phyloP scores from a whole-genome alignment of 2,797 vertebrate genomes.

The Paguma larvata region DNA sequence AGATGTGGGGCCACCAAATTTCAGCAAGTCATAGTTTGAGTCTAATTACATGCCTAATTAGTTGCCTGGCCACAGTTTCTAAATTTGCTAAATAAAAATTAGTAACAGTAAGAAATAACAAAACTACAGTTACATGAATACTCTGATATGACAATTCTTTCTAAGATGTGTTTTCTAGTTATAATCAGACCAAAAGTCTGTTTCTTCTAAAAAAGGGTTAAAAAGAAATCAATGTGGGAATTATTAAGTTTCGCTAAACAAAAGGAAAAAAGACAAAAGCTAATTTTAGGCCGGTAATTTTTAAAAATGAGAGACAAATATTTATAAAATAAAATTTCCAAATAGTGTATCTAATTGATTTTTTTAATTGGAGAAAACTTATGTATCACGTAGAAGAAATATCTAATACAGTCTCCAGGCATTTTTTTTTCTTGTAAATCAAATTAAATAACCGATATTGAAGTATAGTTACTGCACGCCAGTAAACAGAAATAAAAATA shows the following conservation, averaged over 20 bases:
- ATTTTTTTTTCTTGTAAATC: constrained; percentile 53
- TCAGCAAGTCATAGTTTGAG: constrained; percentile 71
- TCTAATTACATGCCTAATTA: constrained; percentile 77
- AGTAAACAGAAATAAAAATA: constrained; percentile 61
- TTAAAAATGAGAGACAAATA: constrained; percentile 70
- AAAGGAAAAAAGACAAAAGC: constrained; percentile 51
- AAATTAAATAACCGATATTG: constrained; percentile 48
- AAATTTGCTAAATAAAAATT: constrained; percentile 40
- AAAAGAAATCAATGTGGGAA: constrained; percentile 71
- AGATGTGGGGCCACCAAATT: constrained; percentile 66
- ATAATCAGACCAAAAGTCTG: constrained; percentile 53
- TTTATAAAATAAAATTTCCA: constrained; percentile 67
- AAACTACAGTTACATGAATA: constrained; percentile 43
- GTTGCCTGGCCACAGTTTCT: constrained; percentile 51
- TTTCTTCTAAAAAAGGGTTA: constrained; percentile 84
- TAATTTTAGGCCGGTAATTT: constrained; percentile 46
- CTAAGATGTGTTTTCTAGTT: constrained; percentile 60
- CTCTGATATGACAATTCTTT: constrained; percentile 22
- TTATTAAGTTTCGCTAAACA: constrained; percentile 65
- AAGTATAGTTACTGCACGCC: constrained; percentile 52
- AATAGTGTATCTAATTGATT: neutral
- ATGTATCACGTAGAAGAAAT: constrained; percentile 56
- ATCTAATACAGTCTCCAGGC: constrained; percentile 9
- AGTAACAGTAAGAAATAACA: constrained; percentile 34
- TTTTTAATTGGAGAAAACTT: constrained; percentile 64